phyloP scores from a whole-genome alignment of 2,888 invertebrate genomes.

The Drosophila fulvimacula region DNA sequence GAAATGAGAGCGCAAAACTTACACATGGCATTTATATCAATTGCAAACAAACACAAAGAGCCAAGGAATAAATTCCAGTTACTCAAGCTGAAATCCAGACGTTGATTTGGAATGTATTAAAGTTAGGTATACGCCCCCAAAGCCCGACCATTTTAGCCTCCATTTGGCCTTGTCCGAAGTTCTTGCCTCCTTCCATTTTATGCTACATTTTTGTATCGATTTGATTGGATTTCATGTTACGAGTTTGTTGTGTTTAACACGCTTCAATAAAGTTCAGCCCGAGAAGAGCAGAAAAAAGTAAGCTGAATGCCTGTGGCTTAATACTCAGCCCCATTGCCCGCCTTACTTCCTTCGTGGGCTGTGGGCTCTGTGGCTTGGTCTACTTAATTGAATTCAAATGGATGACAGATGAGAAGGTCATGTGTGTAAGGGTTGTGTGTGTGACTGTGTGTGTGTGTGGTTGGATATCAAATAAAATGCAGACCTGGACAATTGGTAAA shows the following conservation, averaged over 20 bases:
- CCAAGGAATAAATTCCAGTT: conserved; percentile 58
- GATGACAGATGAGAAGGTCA: conserved; percentile 26
- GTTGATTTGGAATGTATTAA: conserved; percentile 22
- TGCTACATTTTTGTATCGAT: conserved; percentile 68
- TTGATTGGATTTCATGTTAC: conserved; percentile 74
- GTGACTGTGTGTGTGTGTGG: conserved; percentile 7
- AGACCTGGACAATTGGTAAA: conserved; percentile 34
- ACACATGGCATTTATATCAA: conserved; percentile 12
- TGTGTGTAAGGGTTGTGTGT: conserved; percentile 6
- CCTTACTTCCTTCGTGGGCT: conserved; percentile 18
- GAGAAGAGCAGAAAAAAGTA: conserved; percentile 1
- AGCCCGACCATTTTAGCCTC: background rate
- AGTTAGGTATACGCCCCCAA: conserved; percentile 51
- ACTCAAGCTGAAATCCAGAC: conserved; percentile 28
- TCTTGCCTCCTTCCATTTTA: conserved; percentile 1
- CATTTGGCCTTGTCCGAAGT: background rate
- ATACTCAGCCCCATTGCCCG: conserved; percentile 30
- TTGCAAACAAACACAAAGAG: background rate
- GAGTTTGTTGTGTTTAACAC: conserved; percentile 66
- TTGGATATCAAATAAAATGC: conserved; percentile 39
- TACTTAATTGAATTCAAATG: conserved; percentile 70
- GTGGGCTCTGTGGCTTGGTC: conserved; percentile 1
- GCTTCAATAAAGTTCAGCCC: conserved; percentile 60
- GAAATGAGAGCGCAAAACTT: background rate
- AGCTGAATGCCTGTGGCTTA: conserved; percentile 27